Evolutionary conservation across 2,888 invertebrate genomes (phyloP).

Genomic region (Caenorhabditis sp.): DNA sequence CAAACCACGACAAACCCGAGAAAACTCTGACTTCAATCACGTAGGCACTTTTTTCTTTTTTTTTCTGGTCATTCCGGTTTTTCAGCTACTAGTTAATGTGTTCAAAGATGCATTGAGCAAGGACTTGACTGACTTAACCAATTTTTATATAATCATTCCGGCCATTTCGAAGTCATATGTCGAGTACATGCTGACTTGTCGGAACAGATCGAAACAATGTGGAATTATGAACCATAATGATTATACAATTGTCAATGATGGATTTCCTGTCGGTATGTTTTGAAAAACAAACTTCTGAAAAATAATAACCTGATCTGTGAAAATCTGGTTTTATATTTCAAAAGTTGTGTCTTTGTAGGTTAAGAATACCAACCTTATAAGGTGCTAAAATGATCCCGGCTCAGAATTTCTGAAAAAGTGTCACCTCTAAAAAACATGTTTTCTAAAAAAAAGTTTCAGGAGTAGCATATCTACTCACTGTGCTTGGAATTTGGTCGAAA

Average conservation of each 20-base stretch:
- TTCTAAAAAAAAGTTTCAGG: too few relatives aligned
- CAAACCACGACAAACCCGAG: conserved; percentile 16
- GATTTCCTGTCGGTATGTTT: conserved; percentile 86
- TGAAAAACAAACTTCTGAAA: too few relatives aligned
- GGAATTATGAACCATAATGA: conserved; percentile 78
- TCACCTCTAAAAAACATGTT: too few relatives aligned
- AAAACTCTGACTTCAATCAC: conserved; percentile 2
- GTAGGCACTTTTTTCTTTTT: too few relatives aligned
- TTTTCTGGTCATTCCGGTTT: too few relatives aligned
- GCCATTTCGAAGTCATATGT: conserved; percentile 90
- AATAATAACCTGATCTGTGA: too few relatives aligned
- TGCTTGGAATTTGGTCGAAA: conserved; percentile 84
- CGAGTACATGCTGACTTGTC: conserved; percentile 86
- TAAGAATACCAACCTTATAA: too few relatives aligned
- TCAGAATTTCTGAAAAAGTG: too few relatives aligned
- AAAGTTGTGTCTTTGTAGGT: too few relatives aligned
- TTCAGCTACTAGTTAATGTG: conserved; percentile 84
- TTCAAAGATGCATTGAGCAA: conserved; percentile 85
- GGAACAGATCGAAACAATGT: conserved; percentile 90
- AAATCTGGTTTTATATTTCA: too few relatives aligned
- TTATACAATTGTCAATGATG: conserved; percentile 94
- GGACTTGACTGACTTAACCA: neutral
- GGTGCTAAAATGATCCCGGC: too few relatives aligned
- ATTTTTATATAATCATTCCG: conserved; percentile 91
- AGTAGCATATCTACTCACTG: conserved; percentile 84